These are phyloP conservation scores for Pterois miles DNA, from an alignment of 2,797 vertebrate species.

Conservation along the genomic window DNA sequence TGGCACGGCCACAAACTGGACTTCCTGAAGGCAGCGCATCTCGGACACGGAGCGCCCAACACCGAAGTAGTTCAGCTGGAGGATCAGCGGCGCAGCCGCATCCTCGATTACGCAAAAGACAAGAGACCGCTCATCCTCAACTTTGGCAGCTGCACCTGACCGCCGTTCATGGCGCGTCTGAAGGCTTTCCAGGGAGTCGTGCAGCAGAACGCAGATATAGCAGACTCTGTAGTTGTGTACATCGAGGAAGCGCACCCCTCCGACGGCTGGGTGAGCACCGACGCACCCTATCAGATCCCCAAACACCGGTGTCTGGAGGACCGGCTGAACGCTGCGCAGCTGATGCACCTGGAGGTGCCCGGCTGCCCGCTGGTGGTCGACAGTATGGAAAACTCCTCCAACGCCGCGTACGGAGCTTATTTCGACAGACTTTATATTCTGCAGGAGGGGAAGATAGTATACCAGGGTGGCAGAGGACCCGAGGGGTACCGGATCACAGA, in stretches of 20 bases:
- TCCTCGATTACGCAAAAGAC: conserved; percentile 91
- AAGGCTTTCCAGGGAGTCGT: conserved; percentile 92
- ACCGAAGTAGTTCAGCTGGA: conserved; percentile 91
- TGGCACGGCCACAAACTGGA: conserved; percentile 97
- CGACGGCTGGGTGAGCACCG: conserved; percentile 96
- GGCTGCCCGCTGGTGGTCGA: conserved; percentile 91
- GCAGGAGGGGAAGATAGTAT: conserved; percentile 89
- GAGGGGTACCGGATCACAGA: conserved; percentile 96
- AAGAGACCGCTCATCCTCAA: conserved; percentile 94
- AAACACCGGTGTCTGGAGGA: conserved; percentile 94
- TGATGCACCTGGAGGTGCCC: conserved; percentile 90
- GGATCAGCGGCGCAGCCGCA: conserved; percentile 82
- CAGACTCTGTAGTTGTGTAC: conserved; percentile 95
- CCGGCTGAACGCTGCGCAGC: conserved; percentile 89
- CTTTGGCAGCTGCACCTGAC: conserved; percentile 99
- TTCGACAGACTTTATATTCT: conserved; percentile 96
- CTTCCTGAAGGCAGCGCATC: conserved; percentile 93
- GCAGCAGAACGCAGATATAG: conserved; percentile 88
- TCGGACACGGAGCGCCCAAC: conserved; percentile 91
- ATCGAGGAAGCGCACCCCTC: conserved; percentile 98
- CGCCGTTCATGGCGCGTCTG: conserved; percentile 97
- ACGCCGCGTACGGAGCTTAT: conserved; percentile 95
- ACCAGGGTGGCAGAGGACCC: conserved; percentile 95
- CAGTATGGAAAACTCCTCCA: conserved; percentile 95
- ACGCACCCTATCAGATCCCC: conserved; percentile 94